Conservation (phyloP, 2,888 invertebrate species). For the Meganola albula region DNA sequence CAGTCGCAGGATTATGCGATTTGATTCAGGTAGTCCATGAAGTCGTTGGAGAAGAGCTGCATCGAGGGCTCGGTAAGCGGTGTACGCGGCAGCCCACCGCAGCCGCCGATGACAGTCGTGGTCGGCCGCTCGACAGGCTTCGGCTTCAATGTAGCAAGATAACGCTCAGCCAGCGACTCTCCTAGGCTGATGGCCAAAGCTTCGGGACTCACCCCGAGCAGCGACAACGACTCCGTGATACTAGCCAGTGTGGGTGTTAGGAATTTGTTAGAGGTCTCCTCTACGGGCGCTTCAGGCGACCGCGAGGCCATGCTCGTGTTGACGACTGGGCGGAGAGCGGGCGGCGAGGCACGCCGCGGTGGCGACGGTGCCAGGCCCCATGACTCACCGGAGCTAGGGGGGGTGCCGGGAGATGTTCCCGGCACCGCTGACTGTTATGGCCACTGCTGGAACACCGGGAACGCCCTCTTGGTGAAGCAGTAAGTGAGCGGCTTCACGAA, state of each 20-base stretch:
- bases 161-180: conserved; percentile 68
- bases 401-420: conserved; percentile 77
- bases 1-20: conserved; percentile 59
- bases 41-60: conserved; percentile 80
- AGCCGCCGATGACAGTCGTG: conserved; percentile 37
- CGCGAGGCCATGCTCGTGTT: conserved; percentile 73
- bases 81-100: conserved; percentile 45
- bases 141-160: conserved; percentile 60
- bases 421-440: conserved; percentile 91
- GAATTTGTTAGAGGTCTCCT: conserved; percentile 50
- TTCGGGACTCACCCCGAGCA: conserved; percentile 64
- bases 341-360: conserved; percentile 63
- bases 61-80: conserved; percentile 54
- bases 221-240: conserved; percentile 64
- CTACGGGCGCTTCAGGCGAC: conserved; percentile 38
- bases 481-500: conserved; percentile 94
- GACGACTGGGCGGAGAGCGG: conserved; percentile 66
- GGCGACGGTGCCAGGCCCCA: conserved; percentile 62
- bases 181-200: conserved; percentile 64
- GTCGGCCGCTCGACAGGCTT: conserved; percentile 48
- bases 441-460: conserved; percentile 85
- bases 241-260: conserved; percentile 53
- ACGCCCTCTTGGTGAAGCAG: conserved; percentile 87
- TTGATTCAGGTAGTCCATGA: conserved; percentile 80
- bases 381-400: conserved; percentile 50